Conservation (phyloP, 2,888 invertebrate species). For the Acleris sparsana region DNA sequence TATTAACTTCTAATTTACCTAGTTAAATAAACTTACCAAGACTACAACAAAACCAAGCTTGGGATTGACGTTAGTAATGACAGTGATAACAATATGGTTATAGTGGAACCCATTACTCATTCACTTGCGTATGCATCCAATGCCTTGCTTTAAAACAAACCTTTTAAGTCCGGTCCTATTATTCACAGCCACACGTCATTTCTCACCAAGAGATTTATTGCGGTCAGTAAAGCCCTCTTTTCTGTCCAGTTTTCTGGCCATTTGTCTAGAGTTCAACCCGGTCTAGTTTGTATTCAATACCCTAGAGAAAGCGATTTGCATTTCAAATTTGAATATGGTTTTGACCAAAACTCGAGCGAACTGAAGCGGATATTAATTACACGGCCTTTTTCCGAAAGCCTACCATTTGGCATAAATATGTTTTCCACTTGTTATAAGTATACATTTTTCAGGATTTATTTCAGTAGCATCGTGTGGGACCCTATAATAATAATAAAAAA, state of each 20-base stretch:
- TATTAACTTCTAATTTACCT: too few species aligned
- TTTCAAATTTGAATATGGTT: slow-evolving; percentile 6
- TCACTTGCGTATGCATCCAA: not conserved
- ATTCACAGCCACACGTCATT: slow-evolving; percentile 19
- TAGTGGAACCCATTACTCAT: too few species aligned
- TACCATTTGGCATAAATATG: too few species aligned
- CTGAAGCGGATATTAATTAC: not conserved
- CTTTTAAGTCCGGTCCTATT: slow-evolving; percentile 8
- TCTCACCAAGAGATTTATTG: slow-evolving; percentile 24
- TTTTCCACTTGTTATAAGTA: too few species aligned
- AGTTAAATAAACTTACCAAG: too few species aligned
- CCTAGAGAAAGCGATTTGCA: slow-evolving; percentile 21
- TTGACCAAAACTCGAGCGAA: not conserved
- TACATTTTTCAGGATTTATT: too few species aligned
- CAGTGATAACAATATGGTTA: too few species aligned
- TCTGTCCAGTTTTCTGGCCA: slow-evolving; percentile 21
- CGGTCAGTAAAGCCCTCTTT: slow-evolving; percentile 4
- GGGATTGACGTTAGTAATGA: too few species aligned
- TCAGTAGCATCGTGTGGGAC: too few species aligned
- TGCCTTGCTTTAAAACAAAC: slow-evolving; percentile 2
- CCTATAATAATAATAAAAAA: too few species aligned
- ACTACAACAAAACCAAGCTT: too few species aligned
- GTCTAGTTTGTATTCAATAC: slow-evolving; percentile 26
- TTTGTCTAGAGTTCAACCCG: slow-evolving; percentile 22
- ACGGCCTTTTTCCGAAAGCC: not conserved